Evolutionary conservation across 1,140 invertebrate species (phyloP).

Genomic region (Arion vulgaris): DNA sequence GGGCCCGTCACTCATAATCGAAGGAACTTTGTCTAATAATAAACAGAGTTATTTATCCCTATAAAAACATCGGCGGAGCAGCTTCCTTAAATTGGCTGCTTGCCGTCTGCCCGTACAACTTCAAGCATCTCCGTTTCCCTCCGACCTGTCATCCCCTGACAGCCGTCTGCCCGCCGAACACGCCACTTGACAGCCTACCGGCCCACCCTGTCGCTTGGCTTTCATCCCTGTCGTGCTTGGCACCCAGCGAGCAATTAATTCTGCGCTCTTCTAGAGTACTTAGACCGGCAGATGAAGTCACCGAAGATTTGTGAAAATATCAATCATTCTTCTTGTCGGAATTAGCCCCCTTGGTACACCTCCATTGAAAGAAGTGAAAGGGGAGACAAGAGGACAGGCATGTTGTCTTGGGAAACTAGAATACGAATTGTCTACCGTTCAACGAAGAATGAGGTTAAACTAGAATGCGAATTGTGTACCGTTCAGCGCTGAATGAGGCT

Average conservation of each 20-base stretch:
- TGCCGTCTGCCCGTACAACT: conserved; percentile 9
- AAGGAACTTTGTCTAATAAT: conserved; percentile 12
- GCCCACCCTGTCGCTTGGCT: conserved; percentile 32
- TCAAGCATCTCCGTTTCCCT: conserved; percentile 32
- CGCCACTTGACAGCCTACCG: conserved; percentile 8
- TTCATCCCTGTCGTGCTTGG: conserved; percentile 21
- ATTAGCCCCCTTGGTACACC: neutral
- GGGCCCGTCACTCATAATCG: conserved; percentile 11
- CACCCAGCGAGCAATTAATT: conserved; percentile 37
- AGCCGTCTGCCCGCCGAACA: conserved; percentile 29
- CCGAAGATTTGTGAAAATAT: conserved; percentile 31
- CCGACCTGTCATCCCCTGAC: conserved; percentile 26
- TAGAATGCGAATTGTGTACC: no score
- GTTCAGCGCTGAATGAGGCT: no score
- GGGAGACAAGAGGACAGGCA: no score
- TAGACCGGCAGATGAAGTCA: conserved; percentile 33
- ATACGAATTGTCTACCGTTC: no score
- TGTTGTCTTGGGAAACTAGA: no score
- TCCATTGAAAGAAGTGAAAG: no score
- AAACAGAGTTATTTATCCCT: conserved; percentile 21
- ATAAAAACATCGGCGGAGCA: neutral
- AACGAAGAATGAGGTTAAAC: no score
- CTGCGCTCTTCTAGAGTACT: conserved; percentile 24
- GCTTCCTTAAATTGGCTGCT: conserved; percentile 24
- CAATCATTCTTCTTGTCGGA: conserved; percentile 1